Evolutionary conservation across 2,113 vertebrate species (phyloP), one percentile per base, ranked within the genome.

Genomic region (Lamprologus tigripictilis): DNA sequence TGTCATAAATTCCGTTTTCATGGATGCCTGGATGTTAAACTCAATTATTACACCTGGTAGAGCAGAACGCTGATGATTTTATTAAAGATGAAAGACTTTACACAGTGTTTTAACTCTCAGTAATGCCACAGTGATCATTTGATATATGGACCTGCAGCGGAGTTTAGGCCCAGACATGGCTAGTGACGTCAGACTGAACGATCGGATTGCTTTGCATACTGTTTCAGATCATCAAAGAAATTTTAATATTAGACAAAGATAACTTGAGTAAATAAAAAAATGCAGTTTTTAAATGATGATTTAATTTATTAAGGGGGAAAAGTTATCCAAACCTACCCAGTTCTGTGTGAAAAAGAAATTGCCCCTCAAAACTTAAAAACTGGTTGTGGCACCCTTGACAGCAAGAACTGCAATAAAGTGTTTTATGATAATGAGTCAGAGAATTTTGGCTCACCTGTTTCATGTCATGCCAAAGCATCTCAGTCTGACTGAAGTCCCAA

Each of bases 181-280:
- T 40, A 40, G 37, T 40, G 37, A 40, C 37, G 37, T 40, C 37
- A 40, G 37, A 40, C 37, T 40, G 37, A 40, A 40, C 37, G 0
- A 40, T 40, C 37, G 3, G 37, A 47, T 10, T 45, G 8, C 21
- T 26, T 71, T 71, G 66, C 37, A 71, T 42, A 42, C 37, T 26
- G 37, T 45, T 73, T 73, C 37, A 26, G 21, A 73, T 45, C 13
- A 73, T 73, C 37, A 73, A 45, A 73, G 1, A 26, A 26, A 73
- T 73, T 45, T 73, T 45, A 73, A 45, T 73, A 7, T 45, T 45
- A 73, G 37, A 73, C 8, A 73, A 73, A 73, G 21, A 71, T 71
- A 42, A 71, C 66, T 23, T 23, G 37, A 71, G n/a, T 23, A 42
- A 71, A 45, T 45, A 45, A 21, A 63, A 63, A 63, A 63, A 63